phyloP scores from a whole-genome alignment of 2,888 invertebrate species.

The Melanotus villosus region DNA sequence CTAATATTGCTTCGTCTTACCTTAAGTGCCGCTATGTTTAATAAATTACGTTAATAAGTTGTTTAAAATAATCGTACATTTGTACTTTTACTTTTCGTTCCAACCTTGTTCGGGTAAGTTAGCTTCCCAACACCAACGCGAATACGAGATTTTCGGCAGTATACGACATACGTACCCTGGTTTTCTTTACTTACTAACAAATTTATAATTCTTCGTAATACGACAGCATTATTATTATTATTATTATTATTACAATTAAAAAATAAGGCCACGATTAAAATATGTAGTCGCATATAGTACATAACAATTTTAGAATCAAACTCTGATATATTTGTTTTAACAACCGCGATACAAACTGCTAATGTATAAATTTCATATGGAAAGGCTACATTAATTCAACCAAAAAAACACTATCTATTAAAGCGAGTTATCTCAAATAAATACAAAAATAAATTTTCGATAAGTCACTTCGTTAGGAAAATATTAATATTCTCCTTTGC shows the following conservation, averaged over 20 bases:
- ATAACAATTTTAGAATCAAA: constrained; percentile 13
- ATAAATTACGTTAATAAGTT: too few relatives aligned
- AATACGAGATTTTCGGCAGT: constrained; percentile 52
- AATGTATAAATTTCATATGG: not conserved
- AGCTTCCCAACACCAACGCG: not conserved
- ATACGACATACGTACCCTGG: constrained; percentile 54
- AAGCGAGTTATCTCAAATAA: constrained; percentile 16
- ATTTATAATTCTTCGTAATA: constrained; percentile 18
- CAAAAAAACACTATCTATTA: constrained; percentile 5
- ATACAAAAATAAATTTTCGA: constrained; percentile 25
- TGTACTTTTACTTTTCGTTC: too few relatives aligned
- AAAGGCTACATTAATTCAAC: not conserved
- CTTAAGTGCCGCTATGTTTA: too few relatives aligned
- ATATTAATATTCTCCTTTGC: constrained; percentile 6
- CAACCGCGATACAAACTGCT: not conserved
- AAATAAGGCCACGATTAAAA: constrained; percentile 45
- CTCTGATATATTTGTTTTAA: constrained; percentile 23
- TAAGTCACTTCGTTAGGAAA: constrained; percentile 4
- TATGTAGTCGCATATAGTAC: constrained; percentile 13
- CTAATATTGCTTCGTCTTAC: not conserved
- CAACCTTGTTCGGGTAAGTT: too few relatives aligned
- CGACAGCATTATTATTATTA: constrained; percentile 24
- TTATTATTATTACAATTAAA: constrained; percentile 28
- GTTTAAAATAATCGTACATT: too few relatives aligned
- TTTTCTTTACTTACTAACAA: constrained; percentile 38